Evolutionary conservation across 2,797 vertebrate species (phyloP).

Genomic region (Bovichtus variegatus): DNA sequence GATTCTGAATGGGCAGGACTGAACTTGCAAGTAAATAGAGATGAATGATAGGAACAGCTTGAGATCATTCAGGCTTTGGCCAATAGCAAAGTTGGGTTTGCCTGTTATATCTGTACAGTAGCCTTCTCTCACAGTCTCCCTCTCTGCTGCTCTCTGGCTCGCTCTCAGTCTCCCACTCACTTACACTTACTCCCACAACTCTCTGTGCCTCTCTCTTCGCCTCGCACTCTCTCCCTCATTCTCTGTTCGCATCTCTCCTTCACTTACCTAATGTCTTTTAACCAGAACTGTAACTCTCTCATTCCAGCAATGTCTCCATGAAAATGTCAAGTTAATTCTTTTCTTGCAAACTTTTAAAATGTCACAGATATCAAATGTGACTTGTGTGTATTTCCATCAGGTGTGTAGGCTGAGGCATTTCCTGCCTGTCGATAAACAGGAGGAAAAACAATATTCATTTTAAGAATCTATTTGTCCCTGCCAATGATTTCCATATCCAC

Average conservation of each 20-base stretch:
- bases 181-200: slow-evolving; percentile 71
- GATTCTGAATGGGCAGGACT: slow-evolving; percentile 28
- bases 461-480: background rate
- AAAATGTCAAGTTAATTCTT: slow-evolving; percentile 52
- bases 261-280: slow-evolving; percentile 53
- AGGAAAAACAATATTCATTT: background rate
- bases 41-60: slow-evolving; percentile 59
- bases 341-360: slow-evolving; percentile 47
- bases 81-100: slow-evolving; percentile 47
- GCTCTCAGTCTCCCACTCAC: slow-evolving; percentile 68
- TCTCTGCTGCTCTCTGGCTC: slow-evolving; percentile 52
- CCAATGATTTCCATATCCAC: background rate
- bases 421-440: background rate
- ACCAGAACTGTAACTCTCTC: slow-evolving; percentile 15
- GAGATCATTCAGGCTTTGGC: slow-evolving; percentile 65
- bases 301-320: slow-evolving; percentile 2
- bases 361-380: slow-evolving; percentile 38
- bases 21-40: slow-evolving; percentile 15
- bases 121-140: slow-evolving; percentile 62
- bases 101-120: slow-evolving; percentile 51
- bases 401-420: slow-evolving; percentile 5
- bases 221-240: slow-evolving; percentile 43
- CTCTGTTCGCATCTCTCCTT: slow-evolving; percentile 40
- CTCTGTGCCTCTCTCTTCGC: slow-evolving; percentile 38
- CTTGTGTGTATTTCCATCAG: background rate